A percentile compares a stretch with the other conserved stretches of the same genome.
Evolutionary conservation across 2,113 vertebrate species (phyloP).

Genomic region (Caloenas nicobarica): DNA sequence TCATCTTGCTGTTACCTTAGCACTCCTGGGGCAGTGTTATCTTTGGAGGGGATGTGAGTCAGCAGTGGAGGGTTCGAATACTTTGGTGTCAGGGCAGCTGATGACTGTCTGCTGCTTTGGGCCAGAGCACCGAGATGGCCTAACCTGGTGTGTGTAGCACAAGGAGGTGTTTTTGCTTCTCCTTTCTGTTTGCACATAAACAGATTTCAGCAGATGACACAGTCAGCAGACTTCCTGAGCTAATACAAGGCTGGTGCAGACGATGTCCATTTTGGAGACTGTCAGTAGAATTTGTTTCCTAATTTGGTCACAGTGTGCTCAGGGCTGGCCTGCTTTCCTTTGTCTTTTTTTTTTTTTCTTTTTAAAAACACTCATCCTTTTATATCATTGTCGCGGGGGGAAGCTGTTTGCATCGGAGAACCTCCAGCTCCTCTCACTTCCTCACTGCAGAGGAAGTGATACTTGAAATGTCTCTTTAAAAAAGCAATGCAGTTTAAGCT

Average conservation of each 20-base stretch:
- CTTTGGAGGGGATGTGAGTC: neutral
- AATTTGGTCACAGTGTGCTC: slow-evolving; percentile 78
- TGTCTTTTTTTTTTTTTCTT: neutral
- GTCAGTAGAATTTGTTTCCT: slow-evolving; percentile 69
- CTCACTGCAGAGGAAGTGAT: slow-evolving; percentile 65
- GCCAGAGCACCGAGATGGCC: neutral
- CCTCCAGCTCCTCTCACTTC: slow-evolving; percentile 67
- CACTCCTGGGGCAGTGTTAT: neutral
- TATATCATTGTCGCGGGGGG: slow-evolving; percentile 41
- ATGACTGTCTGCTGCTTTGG: neutral
- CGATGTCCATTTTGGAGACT: slow-evolving; percentile 46
- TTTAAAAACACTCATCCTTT: slow-evolving; percentile 28
- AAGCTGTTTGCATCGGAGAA: slow-evolving; percentile 66
- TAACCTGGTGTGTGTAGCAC: neutral
- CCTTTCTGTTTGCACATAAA: slow-evolving; percentile 55
- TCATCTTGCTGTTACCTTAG: neutral
- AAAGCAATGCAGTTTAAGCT: neutral
- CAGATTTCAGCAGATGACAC: slow-evolving; percentile 50
- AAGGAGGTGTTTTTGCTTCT: slow-evolving; percentile 42
- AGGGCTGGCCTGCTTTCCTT: slow-evolving; percentile 65
- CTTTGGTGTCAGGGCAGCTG: neutral
- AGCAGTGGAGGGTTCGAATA: neutral
- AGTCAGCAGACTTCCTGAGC: slow-evolving; percentile 60
- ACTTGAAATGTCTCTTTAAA: slow-evolving; percentile 24
- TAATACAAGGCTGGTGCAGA: slow-evolving; percentile 9